Percentiles rank a stretch among this genome's conserved stretches.
Evolutionary conservation across 2,797 vertebrate species (phyloP).

Genomic region (Balearica regulorum): DNA sequence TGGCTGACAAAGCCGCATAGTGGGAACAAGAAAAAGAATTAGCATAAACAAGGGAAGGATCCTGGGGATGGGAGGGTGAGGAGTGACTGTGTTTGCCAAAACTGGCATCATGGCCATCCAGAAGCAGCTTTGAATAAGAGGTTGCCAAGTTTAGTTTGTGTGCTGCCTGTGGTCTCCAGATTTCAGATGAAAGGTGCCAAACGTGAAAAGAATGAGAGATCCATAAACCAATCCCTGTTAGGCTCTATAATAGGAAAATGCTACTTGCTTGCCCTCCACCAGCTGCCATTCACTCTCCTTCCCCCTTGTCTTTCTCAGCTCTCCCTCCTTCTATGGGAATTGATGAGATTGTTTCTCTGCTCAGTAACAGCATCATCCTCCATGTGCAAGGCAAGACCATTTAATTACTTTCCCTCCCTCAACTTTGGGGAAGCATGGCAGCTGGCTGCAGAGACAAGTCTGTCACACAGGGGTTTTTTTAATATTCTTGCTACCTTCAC

Average conservation of each 20-base stretch:
- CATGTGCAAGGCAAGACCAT: background rate
- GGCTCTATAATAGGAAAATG: background rate
- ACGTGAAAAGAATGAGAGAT: background rate
- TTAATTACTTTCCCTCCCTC: background rate
- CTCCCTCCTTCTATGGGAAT: background rate
- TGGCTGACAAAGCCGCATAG: background rate
- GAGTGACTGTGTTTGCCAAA: background rate
- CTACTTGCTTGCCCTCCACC: background rate
- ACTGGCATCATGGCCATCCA: background rate
- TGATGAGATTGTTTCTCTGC: background rate
- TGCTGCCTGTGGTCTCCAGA: background rate
- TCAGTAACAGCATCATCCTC: background rate
- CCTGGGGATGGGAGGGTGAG: background rate
- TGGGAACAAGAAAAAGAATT: background rate
- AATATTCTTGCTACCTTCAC: background rate
- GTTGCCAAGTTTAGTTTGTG: background rate
- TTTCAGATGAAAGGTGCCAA: background rate
- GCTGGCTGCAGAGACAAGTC: background rate
- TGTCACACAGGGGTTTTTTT: background rate
- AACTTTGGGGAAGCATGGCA: background rate
- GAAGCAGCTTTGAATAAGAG: background rate
- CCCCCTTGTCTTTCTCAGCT: background rate
- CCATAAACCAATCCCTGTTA: background rate
- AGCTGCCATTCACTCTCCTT: background rate
- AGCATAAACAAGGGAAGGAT: background rate